A percentile compares a stretch with the other conserved stretches of the same genome.
Evolutionary conservation across 2,113 vertebrate genomes (phyloP).

Genomic region (Tetraodon nigroviridis): DNA sequence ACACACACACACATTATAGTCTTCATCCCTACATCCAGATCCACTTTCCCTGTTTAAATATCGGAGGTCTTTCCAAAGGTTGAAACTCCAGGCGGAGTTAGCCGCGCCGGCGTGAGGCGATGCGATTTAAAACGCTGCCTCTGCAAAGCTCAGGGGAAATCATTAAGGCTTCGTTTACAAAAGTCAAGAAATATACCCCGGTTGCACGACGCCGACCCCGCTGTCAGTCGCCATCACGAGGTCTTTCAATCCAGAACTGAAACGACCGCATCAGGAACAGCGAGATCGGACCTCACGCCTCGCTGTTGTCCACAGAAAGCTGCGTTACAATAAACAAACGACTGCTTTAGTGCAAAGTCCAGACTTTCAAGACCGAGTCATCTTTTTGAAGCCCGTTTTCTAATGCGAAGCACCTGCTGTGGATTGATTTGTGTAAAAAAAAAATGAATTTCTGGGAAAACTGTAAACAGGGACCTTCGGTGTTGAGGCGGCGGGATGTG

Average conservation of each 20-base stretch:
- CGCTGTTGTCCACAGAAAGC: no score
- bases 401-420: no score
- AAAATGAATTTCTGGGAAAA: neutral
- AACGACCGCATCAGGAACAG: no score
- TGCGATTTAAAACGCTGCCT: neutral
- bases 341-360: no score
- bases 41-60: conserved; percentile 4
- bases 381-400: no score
- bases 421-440: neutral
- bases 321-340: neutral
- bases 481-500: neutral
- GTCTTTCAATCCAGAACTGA: no score
- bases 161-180: neutral
- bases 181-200: no score
- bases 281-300: no score
- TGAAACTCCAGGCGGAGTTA: neutral
- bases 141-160: neutral
- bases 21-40: neutral
- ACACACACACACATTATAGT: neutral
- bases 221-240: no score
- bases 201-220: no score
- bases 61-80: neutral
- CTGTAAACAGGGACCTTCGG: conserved; percentile 1
- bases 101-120: neutral
- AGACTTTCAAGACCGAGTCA: no score